Base-by-base conservation (phyloP, 1,140 invertebrate genomes). In the Ostrea edulis region DNA sequence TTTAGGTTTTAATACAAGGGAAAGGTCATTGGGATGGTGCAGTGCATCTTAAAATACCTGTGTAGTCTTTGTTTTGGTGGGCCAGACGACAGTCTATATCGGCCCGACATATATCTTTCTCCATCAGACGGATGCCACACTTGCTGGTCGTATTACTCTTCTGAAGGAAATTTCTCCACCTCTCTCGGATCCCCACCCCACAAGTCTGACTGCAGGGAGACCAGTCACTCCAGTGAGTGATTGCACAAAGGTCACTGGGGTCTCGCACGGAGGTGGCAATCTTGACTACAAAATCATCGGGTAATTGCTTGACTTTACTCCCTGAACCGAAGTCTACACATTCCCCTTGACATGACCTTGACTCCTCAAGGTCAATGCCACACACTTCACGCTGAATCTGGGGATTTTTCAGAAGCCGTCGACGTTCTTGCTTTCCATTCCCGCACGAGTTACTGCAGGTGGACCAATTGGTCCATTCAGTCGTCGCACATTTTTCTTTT, bases 171-270 rank as follows among this genome's bases (percentile, higher is more conserved):
- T 93, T 92, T 1, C 93, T 87, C 92, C 92, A 93, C 35, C 93
- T 55, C 87, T 93, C 93, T 77, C 91, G 90, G 83, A 94, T 92
- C 14, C 93, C 93, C n/a, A 92, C 88, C 8, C 96, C 96, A 92
- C 96, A 96, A 4, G 95, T 95, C 2, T 96, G 95, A 68, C 96
- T 96, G 91, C 97, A 97, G 3, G 96, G 94, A 0, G 96, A 96
- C 95, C 96, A 96, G 20, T 95, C 94, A 25, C 95, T 95, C 96
- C 96, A 96, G 0, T 95, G 93, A 9, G 95, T 95, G n/a, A 96
- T 94, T 2, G 94, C 92, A 91, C 96, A 96, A 22, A 91, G 85
- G 71, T 92, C 91, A n/a, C 88, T 88, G 0, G 87, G 83, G 85
- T 93, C 91, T 12, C 90, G 14, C 29, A 82, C 44, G 29, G 58